phyloP scores from a whole-genome alignment of 1,140 invertebrate genomes.

The Cotesia typhae region DNA sequence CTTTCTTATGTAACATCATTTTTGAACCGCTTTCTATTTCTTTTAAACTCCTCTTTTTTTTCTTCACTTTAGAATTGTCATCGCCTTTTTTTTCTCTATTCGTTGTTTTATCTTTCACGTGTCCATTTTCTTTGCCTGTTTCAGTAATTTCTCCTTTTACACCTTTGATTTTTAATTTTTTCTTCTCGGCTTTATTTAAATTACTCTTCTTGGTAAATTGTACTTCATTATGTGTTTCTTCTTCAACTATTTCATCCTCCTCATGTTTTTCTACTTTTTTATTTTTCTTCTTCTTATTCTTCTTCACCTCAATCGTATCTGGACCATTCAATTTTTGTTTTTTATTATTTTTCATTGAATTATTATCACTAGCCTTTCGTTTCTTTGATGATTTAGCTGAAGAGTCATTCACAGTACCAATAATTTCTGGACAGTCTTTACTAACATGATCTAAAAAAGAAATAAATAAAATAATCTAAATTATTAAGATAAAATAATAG shows the following conservation, averaged over 20 bases:
- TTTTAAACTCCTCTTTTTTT: too few relatives aligned
- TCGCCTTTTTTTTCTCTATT: too few relatives aligned
- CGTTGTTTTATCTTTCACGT: too few relatives aligned
- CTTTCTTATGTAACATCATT: not conserved
- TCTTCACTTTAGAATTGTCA: too few relatives aligned
- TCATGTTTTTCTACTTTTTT: not conserved
- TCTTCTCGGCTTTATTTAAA: not conserved
- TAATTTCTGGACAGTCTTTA: conserved; percentile 38
- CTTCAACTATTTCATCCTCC: conserved; percentile 33
- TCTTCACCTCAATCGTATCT: too few relatives aligned
- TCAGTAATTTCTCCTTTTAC: conserved; percentile 34
- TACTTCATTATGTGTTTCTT: too few relatives aligned
- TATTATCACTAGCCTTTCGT: conserved; percentile 16
- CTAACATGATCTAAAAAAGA: conserved; percentile 46
- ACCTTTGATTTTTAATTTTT: not conserved
- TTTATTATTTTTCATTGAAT: conserved; percentile 19
- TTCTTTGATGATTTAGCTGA: conserved; percentile 8
- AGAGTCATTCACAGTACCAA: not conserved
- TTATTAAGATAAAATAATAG: not conserved
- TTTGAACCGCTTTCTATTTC: not conserved
- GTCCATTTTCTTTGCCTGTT: conserved; percentile 14
- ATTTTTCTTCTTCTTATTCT: conserved; percentile 1
- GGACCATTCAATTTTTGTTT: conserved; percentile 29
- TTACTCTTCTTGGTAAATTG: not conserved
- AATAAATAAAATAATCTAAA: conserved; percentile 4